Evolutionary conservation across 2,888 invertebrate species (phyloP).

Genomic region (Podabrus alpinus): DNA sequence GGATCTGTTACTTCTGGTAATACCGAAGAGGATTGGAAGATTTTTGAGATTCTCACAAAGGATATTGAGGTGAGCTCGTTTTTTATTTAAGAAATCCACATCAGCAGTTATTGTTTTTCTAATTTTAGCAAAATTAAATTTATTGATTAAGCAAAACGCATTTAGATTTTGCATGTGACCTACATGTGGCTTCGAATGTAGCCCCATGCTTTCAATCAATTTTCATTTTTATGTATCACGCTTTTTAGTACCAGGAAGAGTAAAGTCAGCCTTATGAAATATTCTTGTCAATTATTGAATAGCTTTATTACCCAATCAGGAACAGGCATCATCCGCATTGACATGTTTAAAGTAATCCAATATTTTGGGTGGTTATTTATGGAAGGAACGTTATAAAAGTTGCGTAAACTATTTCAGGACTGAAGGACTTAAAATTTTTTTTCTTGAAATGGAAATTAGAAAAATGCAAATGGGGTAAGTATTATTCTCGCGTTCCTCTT

Average conservation of each 20-base stretch:
- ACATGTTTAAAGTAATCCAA: background rate
- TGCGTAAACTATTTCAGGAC: background rate
- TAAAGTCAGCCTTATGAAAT: background rate
- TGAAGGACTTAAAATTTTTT: background rate
- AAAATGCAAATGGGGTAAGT: background rate
- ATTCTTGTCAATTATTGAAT: background rate
- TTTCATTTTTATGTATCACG: background rate
- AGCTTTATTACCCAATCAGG: background rate
- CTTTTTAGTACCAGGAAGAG: conserved; percentile 17
- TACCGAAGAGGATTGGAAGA: conserved; percentile 73
- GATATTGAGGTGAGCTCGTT: conserved; percentile 60
- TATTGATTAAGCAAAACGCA: conserved; percentile 1
- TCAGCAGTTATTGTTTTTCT: background rate
- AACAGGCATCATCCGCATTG: background rate
- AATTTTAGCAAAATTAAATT: background rate
- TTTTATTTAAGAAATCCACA: background rate
- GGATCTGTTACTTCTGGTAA: conserved; percentile 51
- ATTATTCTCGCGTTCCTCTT: background rate
- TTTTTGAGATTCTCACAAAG: conserved; percentile 71
- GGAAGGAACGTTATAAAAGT: background rate
- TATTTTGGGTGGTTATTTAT: background rate
- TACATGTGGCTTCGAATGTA: background rate
- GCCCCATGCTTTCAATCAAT: background rate
- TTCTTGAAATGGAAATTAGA: background rate
- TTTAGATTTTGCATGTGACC: conserved; percentile 20